Evolutionary conservation across 2,888 invertebrate genomes (phyloP), one percentile per base, ranked within the genome.

Genomic region (Hyposoter didymator): DNA sequence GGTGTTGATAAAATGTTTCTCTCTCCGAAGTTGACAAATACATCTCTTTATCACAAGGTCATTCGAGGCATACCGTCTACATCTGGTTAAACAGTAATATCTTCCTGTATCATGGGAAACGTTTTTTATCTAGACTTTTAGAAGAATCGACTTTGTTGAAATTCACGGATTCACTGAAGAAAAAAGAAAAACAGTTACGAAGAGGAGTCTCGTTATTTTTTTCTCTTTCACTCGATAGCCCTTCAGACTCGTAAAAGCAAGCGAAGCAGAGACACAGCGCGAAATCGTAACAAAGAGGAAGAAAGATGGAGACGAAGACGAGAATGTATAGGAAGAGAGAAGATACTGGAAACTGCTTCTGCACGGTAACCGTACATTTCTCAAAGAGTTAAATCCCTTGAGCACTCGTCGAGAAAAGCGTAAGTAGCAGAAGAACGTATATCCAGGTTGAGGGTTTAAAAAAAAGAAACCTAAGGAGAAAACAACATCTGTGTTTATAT

Each of bases 341-440:
- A 74, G 49, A 84, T 62, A 64, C 59, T 70, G 64, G 66, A 79
- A 79, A 82, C 78, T 81, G 78, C 72, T 69, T 80, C 55, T 14
- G 67, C 35, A 73, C 55, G 45, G 62, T 78, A 52, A 67, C 78
- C 73, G 73, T 69, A 78, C 78, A 73, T 78, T 82, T 78, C 76
- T 82, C 85, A 85, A 82, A 78, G 84, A 78, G 55, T 81, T 72
- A 64, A 84, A 82, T 81, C 73, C 62, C 73, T 81, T 66, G 76
- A 66, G 73, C 81, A 52, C 84, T 84, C 81, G 76, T 81, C 73
- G 81, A 78, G 74, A 78, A 82, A 82, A 78, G 70, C 69, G 73
- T 82, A 55, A 80, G 72, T 69, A 73, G 73, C 43, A 32, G 62
- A 62, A 74, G 49, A 74, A 74, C 64, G 47, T 52, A 64, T 75